Conservation (phyloP, 1,140 invertebrate genomes). For the Aphelinus atriplicis region DNA sequence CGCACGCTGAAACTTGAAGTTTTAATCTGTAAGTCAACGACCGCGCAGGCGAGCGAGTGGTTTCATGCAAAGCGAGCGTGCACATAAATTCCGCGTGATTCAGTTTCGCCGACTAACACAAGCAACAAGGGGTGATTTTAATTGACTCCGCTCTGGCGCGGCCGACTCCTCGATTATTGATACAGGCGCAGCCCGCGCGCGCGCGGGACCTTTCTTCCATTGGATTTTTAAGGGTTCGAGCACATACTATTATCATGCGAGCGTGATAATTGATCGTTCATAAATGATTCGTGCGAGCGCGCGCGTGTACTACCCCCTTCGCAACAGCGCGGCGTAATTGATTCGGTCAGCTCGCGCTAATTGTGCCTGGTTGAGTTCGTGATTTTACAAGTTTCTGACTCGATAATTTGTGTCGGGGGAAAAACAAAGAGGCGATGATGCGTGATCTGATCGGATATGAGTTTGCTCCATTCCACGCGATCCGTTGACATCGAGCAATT, state of each 20-base stretch:
- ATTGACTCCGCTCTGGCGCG: background rate
- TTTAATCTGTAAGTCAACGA: too few relatives aligned
- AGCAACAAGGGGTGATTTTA: slow-evolving; percentile 9
- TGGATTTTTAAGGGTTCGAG: slow-evolving; percentile 7
- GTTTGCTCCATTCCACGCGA: too few relatives aligned
- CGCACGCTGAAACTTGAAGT: too few relatives aligned
- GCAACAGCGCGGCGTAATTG: slow-evolving; percentile 6
- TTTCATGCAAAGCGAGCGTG: too few relatives aligned
- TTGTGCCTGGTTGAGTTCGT: too few relatives aligned
- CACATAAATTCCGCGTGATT: background rate
- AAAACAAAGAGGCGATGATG: too few relatives aligned
- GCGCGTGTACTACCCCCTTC: background rate
- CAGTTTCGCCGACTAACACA: background rate
- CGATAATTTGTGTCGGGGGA: background rate
- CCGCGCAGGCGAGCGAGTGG: too few relatives aligned
- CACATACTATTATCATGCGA: background rate
- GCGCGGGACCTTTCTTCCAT: background rate
- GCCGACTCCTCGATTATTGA: background rate
- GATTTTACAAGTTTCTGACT: background rate
- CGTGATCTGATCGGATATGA: too few relatives aligned
- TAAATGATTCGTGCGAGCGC: slow-evolving; percentile 3
- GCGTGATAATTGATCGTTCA: slow-evolving; percentile 12
- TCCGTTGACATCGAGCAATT: too few relatives aligned
- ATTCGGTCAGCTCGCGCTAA: background rate
- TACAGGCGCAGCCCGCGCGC: background rate